Evolutionary conservation across 2,113 vertebrate species (phyloP).

Genomic region (Apodemus sylvaticus): DNA sequence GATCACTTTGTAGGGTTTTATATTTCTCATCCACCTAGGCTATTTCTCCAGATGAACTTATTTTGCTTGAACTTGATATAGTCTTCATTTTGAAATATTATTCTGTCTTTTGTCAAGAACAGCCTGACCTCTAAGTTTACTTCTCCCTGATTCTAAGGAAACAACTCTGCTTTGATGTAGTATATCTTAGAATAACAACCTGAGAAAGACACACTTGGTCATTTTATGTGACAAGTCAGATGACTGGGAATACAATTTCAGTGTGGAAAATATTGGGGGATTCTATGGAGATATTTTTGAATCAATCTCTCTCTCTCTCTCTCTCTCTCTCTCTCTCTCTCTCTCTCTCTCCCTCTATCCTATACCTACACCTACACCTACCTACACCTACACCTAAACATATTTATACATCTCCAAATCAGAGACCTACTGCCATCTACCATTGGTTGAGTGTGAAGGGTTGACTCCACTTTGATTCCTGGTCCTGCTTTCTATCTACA

Average conservation of each 20-base stretch:
- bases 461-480: background rate
- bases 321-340: no score
- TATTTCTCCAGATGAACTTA: background rate
- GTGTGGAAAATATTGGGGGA: background rate
- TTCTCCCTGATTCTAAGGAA: background rate
- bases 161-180: background rate
- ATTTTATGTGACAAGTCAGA: conserved; percentile 42
- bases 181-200: background rate
- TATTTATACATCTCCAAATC: background rate
- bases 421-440: background rate
- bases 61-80: background rate
- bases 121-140: background rate
- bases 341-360: no score
- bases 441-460: background rate
- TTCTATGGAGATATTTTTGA: background rate
- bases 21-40: background rate
- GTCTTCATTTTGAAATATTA: background rate
- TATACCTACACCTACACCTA: no score
- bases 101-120: background rate
- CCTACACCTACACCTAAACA: no score
- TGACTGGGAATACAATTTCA: background rate
- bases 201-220: background rate
- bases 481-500: background rate
- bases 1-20: background rate
- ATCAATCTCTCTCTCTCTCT: no score